Evolutionary conservation across 92 coral and sea anemone species (phyloP), one percentile per base, ranked within the genome.

Genomic region (Epizoanthus stellaris): DNA sequence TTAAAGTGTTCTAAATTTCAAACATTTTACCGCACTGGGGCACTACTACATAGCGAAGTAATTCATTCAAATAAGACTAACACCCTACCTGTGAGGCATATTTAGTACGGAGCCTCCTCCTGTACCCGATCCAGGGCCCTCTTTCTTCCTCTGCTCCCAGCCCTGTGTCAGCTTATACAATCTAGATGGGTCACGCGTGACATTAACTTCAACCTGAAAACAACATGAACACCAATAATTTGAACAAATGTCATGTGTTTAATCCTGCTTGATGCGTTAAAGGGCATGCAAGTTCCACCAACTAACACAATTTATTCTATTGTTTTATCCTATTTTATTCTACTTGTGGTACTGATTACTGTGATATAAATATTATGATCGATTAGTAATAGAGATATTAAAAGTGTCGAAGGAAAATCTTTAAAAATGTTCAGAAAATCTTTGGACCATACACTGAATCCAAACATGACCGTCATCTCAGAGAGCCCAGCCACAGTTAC

Each of bases 71-170:
- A 30, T 30, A 30, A 30, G 36, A 30, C 36, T 30, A 30, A 30
- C 36, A 65, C 10, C 83, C 25, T 88, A 97, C 99, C 98, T 95
- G 91, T 95, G 99, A 42, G 99, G 99, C 93, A 97, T 95, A 76
- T 92, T 95, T 17, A 94, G 77, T 49, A 89, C 9, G 36, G 90
- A 91, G 21, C 94, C 95, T 20, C 77, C 85, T 14, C 93, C 92
- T 70, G 88, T 73, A 12, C 75, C 69, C 59, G 93, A 90, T 65
- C 88, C 80, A 67, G 87, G 84, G 16, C 90, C 91, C 20, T 92
- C 99, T 80, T 95, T 97, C 80, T 92, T 91, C 30, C 99, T 89
- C 85, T 97, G 95, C 66, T 97, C 93, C 91, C 91, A 88, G 34
- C 99, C 99, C 39, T 88, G 93, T 16, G 99, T 97, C 57, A 97